Evolutionary conservation across 2,113 vertebrate species (phyloP), one percentile per base, ranked within the genome.

Genomic region (Rhea pennata): DNA sequence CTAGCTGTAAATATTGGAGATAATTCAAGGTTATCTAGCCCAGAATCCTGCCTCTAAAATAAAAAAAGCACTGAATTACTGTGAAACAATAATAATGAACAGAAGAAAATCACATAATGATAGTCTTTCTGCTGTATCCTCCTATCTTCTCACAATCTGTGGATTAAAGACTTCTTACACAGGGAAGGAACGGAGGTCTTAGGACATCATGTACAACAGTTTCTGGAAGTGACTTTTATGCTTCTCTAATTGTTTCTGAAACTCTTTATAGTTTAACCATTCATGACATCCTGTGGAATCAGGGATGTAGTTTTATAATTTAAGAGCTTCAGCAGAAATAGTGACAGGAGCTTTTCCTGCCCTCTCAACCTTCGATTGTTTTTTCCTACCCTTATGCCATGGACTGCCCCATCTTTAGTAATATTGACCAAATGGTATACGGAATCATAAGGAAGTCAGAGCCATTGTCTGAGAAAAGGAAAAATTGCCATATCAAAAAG

Each of bases 301-400:
- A 76, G 26, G 8, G 6, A 44, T 3, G 50, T 2, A 26, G 24
- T 19, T 88, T 79, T 20, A 16, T 2, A 92, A 3, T 62, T 31
- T 20, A 5, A 84, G 5, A 4, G 4, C 6, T 59, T 66, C 16
- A 69, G 8, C 5, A 80, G 42, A 79, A 83, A 29, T 4, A 1
- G 1, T 15, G 39, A 26, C 24, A n/a, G 5, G 4, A 2, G 0
- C 16, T 12, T 15, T 48, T 78, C 73, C 73, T 61, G 11, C 15
- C 21, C 5, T 17, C 12, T 77, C n/a, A 73, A 5, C 5, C 20
- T 84, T 77, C 12, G 44, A 1, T 40, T 79, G 20, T 33, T 10
- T 36, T 4, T 82, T 59, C 36, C 20, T n/a, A 44, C 4, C n/a
- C 31, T 12, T 46, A 0, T 42, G 23, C 2, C 42, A 20, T 3